Evolutionary conservation across 2,888 invertebrate species (phyloP).

Genomic region (Cataglyphis altisquamis): DNA sequence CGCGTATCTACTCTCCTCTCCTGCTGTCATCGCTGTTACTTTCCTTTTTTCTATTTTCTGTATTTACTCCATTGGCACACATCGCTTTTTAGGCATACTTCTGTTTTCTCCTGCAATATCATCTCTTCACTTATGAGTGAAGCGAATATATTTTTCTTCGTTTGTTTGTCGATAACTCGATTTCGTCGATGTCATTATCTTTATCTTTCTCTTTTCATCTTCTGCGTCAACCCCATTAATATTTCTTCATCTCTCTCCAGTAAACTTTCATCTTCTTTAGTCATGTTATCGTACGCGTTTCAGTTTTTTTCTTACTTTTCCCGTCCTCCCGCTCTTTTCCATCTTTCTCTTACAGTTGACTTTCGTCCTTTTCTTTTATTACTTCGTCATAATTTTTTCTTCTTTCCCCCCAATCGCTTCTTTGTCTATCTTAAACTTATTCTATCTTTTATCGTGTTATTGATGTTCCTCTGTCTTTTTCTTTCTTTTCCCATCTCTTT

Average conservation of each 20-base stretch:
- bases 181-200: background rate
- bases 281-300: background rate
- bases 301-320: background rate
- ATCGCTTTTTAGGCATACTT: background rate
- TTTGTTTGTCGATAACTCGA: background rate
- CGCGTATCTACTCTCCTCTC: constrained; percentile 6
- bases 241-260: background rate
- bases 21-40: background rate
- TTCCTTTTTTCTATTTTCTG: background rate
- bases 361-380: constrained; percentile 4
- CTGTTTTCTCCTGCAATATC: background rate
- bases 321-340: background rate
- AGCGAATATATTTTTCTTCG: background rate
- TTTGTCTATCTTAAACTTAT: constrained; percentile 6
- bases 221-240: background rate
- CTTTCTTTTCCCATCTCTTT: background rate
- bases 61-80: background rate
- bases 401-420: constrained; percentile 11
- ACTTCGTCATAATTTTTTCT: constrained; percentile 20
- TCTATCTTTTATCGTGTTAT: background rate
- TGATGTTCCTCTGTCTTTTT: background rate
- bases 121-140: background rate
- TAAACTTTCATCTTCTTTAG: background rate
- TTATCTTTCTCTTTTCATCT: background rate
- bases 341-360: background rate